Percentiles rank a stretch among this genome's conserved stretches.
Conservation (phyloP, 1,140 invertebrate genomes). For the Diachasmimorpha longicaudata region DNA sequence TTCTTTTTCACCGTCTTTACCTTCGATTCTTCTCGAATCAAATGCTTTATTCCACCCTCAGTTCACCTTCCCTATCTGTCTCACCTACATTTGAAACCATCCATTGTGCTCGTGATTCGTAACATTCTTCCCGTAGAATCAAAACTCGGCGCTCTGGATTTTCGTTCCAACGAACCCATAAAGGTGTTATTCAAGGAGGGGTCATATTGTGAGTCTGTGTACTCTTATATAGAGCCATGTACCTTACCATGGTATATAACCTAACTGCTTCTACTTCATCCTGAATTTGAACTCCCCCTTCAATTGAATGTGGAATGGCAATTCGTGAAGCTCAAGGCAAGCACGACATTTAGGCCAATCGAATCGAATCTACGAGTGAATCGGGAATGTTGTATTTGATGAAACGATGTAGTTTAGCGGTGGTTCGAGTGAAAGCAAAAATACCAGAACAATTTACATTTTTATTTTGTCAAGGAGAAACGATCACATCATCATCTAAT, state of each 20-base stretch:
- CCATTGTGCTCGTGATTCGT: not conserved
- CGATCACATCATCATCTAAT: too few species aligned
- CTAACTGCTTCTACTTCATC: not conserved
- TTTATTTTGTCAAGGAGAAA: not conserved
- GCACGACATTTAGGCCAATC: conserved; percentile 2
- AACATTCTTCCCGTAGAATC: not conserved
- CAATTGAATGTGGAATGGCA: not conserved
- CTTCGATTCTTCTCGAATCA: not conserved
- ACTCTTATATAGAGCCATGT: not conserved
- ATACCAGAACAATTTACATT: not conserved
- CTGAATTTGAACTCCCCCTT: not conserved
- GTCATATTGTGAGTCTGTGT: not conserved
- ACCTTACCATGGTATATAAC: not conserved
- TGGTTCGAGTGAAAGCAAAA: not conserved
- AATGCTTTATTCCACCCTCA: not conserved
- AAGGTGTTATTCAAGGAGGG: not conserved
- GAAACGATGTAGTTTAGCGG: not conserved
- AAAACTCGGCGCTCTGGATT: not conserved
- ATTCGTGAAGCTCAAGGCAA: not conserved
- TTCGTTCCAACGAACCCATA: not conserved
- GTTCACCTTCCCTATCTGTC: not conserved
- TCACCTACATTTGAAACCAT: not conserved
- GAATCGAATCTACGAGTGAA: not conserved
- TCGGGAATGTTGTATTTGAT: not conserved
- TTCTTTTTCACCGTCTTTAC: not conserved